These are phyloP conservation scores for Heliconius ismenius DNA, from an alignment of 2,888 invertebrate genomes.

Conservation along the genomic window DNA sequence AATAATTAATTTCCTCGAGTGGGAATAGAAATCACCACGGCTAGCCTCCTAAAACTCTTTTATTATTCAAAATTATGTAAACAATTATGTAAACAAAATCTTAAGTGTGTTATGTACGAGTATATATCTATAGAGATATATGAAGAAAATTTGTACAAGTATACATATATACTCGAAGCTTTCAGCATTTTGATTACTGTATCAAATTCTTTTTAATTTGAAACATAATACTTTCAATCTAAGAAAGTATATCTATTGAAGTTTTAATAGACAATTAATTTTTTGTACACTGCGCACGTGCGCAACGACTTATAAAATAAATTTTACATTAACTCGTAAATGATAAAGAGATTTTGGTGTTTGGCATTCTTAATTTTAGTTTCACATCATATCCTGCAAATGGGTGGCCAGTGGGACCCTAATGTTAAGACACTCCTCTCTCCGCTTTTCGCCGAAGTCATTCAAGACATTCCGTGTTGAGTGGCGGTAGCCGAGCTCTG, in stretches of 20 bases:
- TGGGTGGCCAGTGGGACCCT: no score
- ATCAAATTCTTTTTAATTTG: neutral
- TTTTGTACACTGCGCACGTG: neutral
- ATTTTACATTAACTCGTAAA: neutral
- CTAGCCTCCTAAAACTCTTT: no score
- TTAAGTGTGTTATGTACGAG: neutral
- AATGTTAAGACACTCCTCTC: no score
- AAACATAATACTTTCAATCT: conserved; percentile 19
- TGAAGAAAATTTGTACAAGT: no score
- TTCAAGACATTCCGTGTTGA: no score
- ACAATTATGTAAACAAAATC: neutral
- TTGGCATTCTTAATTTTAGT: neutral
- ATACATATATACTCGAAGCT: neutral
- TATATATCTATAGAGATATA: no score
- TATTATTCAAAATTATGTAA: neutral
- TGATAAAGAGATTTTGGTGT: neutral
- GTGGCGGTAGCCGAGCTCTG: no score
- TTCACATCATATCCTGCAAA: no score
- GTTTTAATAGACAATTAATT: conserved; percentile 12
- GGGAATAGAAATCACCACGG: no score
- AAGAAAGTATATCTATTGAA: neutral
- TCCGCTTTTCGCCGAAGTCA: no score
- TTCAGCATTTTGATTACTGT: neutral
- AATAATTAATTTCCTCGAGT: no score
- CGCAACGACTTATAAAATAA: neutral